phyloP scores from a whole-genome alignment of 2,797 vertebrate species.

The Siniperca undulata region DNA sequence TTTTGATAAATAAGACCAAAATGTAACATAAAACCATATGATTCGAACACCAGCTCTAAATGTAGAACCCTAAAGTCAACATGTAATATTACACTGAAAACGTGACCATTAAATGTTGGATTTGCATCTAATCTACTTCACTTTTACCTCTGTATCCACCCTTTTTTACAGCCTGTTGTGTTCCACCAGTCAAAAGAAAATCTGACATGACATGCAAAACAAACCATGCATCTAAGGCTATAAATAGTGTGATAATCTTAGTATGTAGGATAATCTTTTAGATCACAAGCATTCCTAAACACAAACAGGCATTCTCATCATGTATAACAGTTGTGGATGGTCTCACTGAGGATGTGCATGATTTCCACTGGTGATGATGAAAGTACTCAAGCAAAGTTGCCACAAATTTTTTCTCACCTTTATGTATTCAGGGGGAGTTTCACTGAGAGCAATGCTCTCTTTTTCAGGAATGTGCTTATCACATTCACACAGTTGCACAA shows the following conservation, averaged over 20 bases:
- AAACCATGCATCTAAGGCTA: slow-evolving; percentile 4
- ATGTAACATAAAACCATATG: not conserved
- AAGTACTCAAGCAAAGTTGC: not conserved
- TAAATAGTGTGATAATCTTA: slow-evolving; percentile 15
- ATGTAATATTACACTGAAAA: not conserved
- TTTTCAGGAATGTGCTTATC: too few relatives aligned
- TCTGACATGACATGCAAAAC: slow-evolving; percentile 26
- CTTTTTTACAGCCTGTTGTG: not conserved
- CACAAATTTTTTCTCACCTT: not conserved
- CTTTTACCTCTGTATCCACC: not conserved
- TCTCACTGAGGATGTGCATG: not conserved
- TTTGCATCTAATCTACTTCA: not conserved
- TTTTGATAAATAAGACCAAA: not conserved
- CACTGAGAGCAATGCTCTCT: too few relatives aligned
- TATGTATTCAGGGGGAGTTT: too few relatives aligned
- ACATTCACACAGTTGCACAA: too few relatives aligned
- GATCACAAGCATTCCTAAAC: slow-evolving; percentile 28
- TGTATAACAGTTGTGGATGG: slow-evolving; percentile 9
- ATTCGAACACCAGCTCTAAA: not conserved
- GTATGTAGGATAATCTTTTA: slow-evolving; percentile 2
- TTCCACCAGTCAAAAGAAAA: slow-evolving; percentile 31
- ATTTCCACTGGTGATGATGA: slow-evolving; percentile 20
- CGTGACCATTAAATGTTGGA: not conserved
- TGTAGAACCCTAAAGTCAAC: not conserved
- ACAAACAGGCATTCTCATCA: slow-evolving; percentile 7